A percentile compares a stretch with the other conserved stretches of the same genome.
Evolutionary conservation across 1,140 invertebrate genomes (phyloP).

Genomic region (Cyrtorhinus lividipennis): DNA sequence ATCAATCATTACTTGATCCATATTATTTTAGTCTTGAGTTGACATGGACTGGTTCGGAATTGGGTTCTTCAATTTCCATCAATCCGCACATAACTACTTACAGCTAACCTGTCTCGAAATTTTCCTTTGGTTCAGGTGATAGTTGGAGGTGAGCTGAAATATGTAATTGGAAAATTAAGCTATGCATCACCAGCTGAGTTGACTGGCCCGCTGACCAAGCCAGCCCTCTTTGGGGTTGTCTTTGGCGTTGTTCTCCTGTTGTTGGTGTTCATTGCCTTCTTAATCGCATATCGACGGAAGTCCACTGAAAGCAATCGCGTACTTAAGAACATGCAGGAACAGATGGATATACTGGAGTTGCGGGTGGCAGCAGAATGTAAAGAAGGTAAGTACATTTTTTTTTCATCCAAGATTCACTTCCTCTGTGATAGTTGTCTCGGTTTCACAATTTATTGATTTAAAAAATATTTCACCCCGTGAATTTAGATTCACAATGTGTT

Average conservation of each 20-base stretch:
- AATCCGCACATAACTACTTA: not conserved
- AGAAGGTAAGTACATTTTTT: conserved; percentile 47
- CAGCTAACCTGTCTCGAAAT: not conserved
- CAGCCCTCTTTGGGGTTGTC: conserved; percentile 67
- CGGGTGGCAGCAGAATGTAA: conserved; percentile 96
- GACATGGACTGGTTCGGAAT: too few relatives aligned
- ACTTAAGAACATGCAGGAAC: conserved; percentile 97
- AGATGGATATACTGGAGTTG: conserved; percentile 97
- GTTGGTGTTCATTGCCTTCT: conserved; percentile 61
- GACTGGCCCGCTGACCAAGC: conserved; percentile 59
- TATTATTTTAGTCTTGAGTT: too few relatives aligned
- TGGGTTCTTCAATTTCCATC: not conserved
- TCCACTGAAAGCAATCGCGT: conserved; percentile 92
- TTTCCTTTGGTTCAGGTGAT: conserved; percentile 37
- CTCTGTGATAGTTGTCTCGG: too few relatives aligned
- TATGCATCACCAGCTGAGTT: conserved; percentile 71
- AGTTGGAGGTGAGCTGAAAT: conserved; percentile 67
- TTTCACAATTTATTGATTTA: too few relatives aligned
- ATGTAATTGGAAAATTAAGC: conserved; percentile 78
- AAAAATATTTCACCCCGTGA: too few relatives aligned
- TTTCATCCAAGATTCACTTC: too few relatives aligned
- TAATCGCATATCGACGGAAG: conserved; percentile 89
- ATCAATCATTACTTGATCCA: too few relatives aligned
- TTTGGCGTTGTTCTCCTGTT: conserved; percentile 47
- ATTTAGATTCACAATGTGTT: too few relatives aligned